Evolutionary conservation across 2,113 vertebrate species (phyloP).

Genomic region (Sterna hirundo): DNA sequence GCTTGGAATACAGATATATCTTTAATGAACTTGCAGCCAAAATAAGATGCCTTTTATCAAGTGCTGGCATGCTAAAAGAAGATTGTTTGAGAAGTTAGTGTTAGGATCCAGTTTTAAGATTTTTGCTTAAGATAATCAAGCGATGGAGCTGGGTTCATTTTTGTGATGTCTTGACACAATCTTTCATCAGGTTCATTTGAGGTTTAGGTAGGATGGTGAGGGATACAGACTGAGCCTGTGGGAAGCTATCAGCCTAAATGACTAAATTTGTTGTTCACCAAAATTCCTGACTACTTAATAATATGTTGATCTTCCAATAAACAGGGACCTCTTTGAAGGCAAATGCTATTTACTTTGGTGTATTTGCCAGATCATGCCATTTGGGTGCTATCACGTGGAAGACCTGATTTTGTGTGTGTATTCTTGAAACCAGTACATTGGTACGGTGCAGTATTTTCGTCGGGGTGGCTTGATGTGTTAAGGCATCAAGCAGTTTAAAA

Average conservation of each 20-base stretch:
- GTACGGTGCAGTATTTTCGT: neutral
- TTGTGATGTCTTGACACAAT: neutral
- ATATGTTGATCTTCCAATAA: neutral
- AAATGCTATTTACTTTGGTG: neutral
- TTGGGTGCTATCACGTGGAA: neutral
- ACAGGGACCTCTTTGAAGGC: neutral
- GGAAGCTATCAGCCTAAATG: neutral
- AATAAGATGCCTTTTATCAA: neutral
- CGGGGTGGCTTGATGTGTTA: neutral
- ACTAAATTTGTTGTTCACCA: neutral
- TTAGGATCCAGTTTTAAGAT: neutral
- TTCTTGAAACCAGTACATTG: neutral
- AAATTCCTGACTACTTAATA: neutral
- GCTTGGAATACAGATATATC: neutral
- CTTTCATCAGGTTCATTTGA: neutral
- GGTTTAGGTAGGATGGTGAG: neutral
- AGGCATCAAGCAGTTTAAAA: neutral
- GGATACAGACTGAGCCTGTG: neutral
- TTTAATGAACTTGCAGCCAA: neutral
- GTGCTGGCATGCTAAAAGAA: neutral
- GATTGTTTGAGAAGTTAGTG: neutral
- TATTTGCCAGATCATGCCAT: neutral
- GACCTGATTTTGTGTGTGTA: neutral
- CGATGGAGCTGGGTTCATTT: neutral
- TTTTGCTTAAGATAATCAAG: neutral